Evolutionary conservation across 2,113 vertebrate species (phyloP), one percentile per base, ranked within the genome.

Genomic region (Andinoacara biseriatus): DNA sequence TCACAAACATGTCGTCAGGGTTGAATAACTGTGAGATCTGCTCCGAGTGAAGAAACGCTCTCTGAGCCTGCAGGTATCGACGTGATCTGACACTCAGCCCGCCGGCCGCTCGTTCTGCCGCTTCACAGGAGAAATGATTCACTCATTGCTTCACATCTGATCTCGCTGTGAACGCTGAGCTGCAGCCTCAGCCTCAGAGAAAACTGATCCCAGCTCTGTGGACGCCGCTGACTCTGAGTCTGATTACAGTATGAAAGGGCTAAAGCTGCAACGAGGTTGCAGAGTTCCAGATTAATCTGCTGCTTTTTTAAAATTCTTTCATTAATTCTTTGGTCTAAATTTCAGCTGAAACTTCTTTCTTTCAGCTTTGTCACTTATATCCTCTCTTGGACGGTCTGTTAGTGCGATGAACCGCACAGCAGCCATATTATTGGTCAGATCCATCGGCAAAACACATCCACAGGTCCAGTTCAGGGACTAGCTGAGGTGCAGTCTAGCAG

Each of bases 121-220:
- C 63, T 35, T 49, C 63, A 20, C 24, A 69, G 63, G 43, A 72
- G 43, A 31, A 72, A n/a, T 72, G 65, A 72, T 72, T 72, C 43
- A 72, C 43, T 72, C 65, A 20, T 72, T 17, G 24, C 43, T 72
- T 72, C 43, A 52, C 65, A 72, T 52, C 43, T 31, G 43, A 52
- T 31, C 40, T 26, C 5, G 14, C 26, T 72, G 65, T 29, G 43
- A 20, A 72, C 18, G 65, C 17, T 72, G 26, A 49, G 40, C 63
- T 67, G 63, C 63, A 69, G 65, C 65, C 65, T 72, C 24, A 52
- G 10, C 0, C 24, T 5, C 24, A 49, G 40, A 69, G 40, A 69
- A 69, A 49, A 52, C 43, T 13, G 63, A 69, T 49, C 5, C 24
- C 40, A 46, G 38, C 14, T 67, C 63, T 46, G 22, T 67, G 65